phyloP scores from a whole-genome alignment of 2,797 vertebrate genomes.

The Pseudochaenichthys georgianus region DNA sequence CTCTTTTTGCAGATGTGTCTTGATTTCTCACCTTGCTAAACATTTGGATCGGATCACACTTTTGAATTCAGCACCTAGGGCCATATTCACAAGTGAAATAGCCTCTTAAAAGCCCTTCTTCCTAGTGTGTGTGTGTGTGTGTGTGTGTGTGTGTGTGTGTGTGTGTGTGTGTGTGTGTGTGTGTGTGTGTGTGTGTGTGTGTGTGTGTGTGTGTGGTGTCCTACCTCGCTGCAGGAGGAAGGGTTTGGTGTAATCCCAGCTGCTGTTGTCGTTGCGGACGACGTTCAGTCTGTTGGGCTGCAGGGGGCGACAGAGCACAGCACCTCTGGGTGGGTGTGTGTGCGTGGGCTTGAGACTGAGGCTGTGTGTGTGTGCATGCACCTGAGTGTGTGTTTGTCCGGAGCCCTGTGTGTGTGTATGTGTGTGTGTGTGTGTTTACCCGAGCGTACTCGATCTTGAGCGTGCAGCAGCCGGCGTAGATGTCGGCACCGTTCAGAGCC shows the following conservation, averaged over 20 bases:
- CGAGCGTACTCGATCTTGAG: constrained; percentile 98
- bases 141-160: constrained; percentile 1
- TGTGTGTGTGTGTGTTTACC: constrained; percentile 84
- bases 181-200: constrained; percentile 10
- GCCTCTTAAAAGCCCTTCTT: no score
- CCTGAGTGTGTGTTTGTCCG: constrained; percentile 33
- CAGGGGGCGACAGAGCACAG: constrained; percentile 81
- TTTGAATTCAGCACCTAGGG: no score
- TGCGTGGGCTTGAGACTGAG: constrained; percentile 40
- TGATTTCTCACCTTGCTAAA: no score
- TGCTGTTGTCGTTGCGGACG: constrained; percentile 94
- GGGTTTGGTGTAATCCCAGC: constrained; percentile 97
- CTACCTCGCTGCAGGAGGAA: constrained; percentile 94
- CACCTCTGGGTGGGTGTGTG: constrained; percentile 69
- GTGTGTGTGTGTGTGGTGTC: constrained; percentile 40
- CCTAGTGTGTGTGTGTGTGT: no score
- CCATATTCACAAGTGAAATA: no score
- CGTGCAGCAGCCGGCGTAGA: constrained; percentile 98
- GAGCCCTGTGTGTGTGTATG: not conserved
- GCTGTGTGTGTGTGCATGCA: constrained; percentile 44
- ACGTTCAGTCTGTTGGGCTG: constrained; percentile 97
- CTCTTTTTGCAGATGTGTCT: no score
- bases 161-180: not conserved
- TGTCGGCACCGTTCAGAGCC: constrained; percentile 96
- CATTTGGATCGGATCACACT: no score